phyloP scores from a whole-genome alignment of 2,113 vertebrate species.

The Crotalus helleri region DNA sequence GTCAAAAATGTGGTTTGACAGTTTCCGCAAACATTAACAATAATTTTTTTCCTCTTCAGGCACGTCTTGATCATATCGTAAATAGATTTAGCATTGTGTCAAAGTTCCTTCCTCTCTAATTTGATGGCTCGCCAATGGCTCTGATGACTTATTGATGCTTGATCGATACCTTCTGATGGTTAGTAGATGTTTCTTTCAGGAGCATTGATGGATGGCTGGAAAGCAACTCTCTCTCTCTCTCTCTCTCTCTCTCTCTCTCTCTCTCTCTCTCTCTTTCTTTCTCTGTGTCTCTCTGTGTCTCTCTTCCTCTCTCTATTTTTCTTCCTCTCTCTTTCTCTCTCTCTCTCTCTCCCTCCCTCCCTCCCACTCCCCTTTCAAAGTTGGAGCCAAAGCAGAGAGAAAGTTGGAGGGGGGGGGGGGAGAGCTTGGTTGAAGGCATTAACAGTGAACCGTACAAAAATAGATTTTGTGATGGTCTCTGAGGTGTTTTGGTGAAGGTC shows the following conservation, averaged over 20 bases:
- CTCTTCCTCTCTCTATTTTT: no score
- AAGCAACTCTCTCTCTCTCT: neutral
- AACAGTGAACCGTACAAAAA: neutral
- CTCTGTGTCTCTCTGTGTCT: neutral
- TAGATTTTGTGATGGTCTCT: neutral
- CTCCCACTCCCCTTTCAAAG: neutral
- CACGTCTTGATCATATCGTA: neutral
- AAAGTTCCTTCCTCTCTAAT: neutral
- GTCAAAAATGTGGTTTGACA: constrained; percentile 27
- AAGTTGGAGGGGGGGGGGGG: neutral
- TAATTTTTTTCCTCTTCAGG: neutral
- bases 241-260: neutral
- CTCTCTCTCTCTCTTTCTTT: neutral
- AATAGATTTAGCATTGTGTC: neutral
- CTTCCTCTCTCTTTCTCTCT: neutral
- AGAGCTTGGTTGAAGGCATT: neutral
- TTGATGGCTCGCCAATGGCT: neutral
- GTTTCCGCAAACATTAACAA: neutral
- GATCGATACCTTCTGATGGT: neutral
- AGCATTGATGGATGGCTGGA: neutral
- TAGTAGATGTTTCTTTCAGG: neutral
- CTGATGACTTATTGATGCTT: neutral
- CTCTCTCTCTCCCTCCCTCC: neutral
- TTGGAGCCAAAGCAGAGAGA: neutral
- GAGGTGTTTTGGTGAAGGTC: neutral